Percentiles rank a stretch among this genome's conserved stretches.
Conservation (phyloP, 2,797 vertebrate species). For the Acanthis flammea region DNA sequence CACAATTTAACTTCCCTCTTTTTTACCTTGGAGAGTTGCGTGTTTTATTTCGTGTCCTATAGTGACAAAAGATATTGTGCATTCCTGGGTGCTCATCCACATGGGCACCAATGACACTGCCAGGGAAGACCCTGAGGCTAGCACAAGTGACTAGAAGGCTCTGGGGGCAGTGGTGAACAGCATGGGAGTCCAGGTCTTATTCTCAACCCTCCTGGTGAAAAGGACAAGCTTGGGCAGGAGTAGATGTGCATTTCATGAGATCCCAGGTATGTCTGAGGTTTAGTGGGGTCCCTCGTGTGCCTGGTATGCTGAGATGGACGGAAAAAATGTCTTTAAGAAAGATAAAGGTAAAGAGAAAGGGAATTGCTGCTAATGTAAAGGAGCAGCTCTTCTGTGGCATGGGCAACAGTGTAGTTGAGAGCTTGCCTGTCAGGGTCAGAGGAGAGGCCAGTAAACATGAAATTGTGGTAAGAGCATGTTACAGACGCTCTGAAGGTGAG, state of each 20-base stretch:
- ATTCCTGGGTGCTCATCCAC: not conserved
- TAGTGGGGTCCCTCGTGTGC: rapidly evolving
- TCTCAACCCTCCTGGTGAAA: not conserved
- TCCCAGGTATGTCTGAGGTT: not conserved
- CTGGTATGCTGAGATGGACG: not conserved
- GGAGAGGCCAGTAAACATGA: not conserved
- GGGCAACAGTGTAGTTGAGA: not conserved
- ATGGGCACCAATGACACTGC: not conserved
- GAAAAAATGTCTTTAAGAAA: not conserved
- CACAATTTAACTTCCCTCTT: too few species aligned
- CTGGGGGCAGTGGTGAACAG: not conserved
- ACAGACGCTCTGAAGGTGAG: not conserved
- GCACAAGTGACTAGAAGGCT: not conserved
- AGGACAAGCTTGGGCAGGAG: not conserved
- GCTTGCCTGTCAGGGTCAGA: not conserved
- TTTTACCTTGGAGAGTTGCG: too few species aligned
- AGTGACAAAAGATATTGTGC: not conserved
- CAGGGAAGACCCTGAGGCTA: not conserved
- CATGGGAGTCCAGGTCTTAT: not conserved
- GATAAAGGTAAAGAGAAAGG: not conserved
- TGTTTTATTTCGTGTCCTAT: too few species aligned
- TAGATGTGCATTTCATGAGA: not conserved
- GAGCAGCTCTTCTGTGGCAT: not conserved
- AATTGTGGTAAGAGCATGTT: not conserved
- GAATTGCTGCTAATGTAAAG: not conserved